Base-by-base conservation (phyloP, 2,113 vertebrate species). In the Carassius carassius region DNA sequence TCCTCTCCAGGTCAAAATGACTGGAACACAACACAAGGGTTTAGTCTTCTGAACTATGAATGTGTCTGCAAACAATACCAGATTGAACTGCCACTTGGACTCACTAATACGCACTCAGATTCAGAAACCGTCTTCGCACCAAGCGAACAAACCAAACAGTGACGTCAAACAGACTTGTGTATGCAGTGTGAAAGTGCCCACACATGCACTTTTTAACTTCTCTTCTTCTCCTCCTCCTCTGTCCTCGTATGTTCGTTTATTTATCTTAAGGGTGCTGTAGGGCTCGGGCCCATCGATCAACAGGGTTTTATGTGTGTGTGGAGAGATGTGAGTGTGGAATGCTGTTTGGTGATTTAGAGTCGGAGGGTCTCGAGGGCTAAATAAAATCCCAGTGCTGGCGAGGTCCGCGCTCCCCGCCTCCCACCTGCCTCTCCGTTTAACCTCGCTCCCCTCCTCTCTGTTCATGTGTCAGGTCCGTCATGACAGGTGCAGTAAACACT, bases 401-500 rank as follows among this genome's bases (percentile, higher is more conserved):
- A 73, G n/a, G 29, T 70, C 75, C 23, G 25, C 5, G 44, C 67
- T 67, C 54, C 76, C 82, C 73, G 13, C 72, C 76, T 84, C 74
- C 19, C 63, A 78, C 86, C 65, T 78, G 75, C 60, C 76, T 70
- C 69, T 65, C 75, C 79, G 41, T 76, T 75, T 62, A 77, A 65
- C 72, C 80, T 72, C 51, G 54, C 58, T 60, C 51, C 23, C 65
- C 54, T 87, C 84, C 65, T 3, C 62, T 49, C 72, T 90, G 86
- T 91, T 91, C 88, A 90, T 85, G 81, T 89, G 51, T 73, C 84
- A 85, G 81, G 84, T 47, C 85, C 81, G 88, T 74, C 83, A 72
- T 90, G 90, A 91, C 89, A 91, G 91, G 87, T 90, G 77, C 51
- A 54, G 87, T 92, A 90, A 92, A 90, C 90, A 90, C 85, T 70